Evolutionary conservation across 2,888 invertebrate genomes (phyloP), one percentile per base, ranked within the genome.

Genomic region (Eupelmus urozonus): DNA sequence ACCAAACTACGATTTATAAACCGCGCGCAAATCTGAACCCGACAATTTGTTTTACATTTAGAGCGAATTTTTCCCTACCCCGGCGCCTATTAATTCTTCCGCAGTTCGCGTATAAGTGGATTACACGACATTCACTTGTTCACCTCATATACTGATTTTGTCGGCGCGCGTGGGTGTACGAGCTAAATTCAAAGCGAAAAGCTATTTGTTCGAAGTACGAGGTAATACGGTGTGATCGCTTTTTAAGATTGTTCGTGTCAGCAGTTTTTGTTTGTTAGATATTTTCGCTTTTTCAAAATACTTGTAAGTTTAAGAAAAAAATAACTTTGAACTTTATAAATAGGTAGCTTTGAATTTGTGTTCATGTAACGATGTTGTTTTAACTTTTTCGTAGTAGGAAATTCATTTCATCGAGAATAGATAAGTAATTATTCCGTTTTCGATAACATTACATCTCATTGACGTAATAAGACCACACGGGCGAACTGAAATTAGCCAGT

Each of bases 41-140:
- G 65, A 20, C 40, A 23, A 76, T 70, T 76, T 63, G 49, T 70
- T 76, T 70, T 65, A 57, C 55, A 70, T 70, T 76, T 70, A 65
- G 23, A 76, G 29, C 42, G 45, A 75, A 23, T 53, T 59, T 51
- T 34, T 53, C 27, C 27, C n/a, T 23, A 5, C 34, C 34, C 45
- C 45, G 27, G 42, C 3, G n/a, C 2, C 4, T 25, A 69, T 69
- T 62, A 62, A 76, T 69, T 69, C 69, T 76, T 69, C 27, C 18
- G 25, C 5, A 9, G 0, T 18, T 29, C 3, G 20, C 18, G 45
- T 5, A 34, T 23, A 16, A 59, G 49, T 66, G 49, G 59, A 74
- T 74, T 66, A 66, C 51, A 16, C 40, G 25, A 59, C 20, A 11
- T 59, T 59, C 34, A 53, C 45, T 45, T 13, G 45, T 45, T 45